Evolutionary conservation across 2,888 invertebrate species (phyloP).

Genomic region (Archips crataeganus): DNA sequence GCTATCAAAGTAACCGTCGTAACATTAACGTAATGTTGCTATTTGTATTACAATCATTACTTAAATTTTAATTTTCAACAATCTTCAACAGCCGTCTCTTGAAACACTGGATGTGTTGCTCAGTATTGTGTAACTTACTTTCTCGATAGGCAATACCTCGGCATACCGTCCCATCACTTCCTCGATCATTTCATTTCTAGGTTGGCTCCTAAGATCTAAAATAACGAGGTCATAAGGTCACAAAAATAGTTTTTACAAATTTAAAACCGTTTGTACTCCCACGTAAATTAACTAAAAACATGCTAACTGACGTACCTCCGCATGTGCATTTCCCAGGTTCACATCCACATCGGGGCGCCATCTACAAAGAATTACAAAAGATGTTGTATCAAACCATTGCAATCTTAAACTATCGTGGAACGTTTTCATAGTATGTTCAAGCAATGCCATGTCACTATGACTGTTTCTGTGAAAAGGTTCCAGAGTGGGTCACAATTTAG

Average conservation of each 20-base stretch:
- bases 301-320: slow-evolving; percentile 36
- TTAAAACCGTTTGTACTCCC: slow-evolving; percentile 63
- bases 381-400: no score
- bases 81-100: slow-evolving; percentile 44
- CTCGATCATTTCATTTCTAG: slow-evolving; percentile 66
- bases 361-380: neutral
- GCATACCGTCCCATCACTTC: slow-evolving; percentile 70
- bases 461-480: no score
- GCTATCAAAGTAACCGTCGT: neutral
- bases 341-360: neutral
- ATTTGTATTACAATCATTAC: neutral
- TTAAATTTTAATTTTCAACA: neutral
- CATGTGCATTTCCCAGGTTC: neutral
- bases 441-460: no score
- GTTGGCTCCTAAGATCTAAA: slow-evolving; percentile 66
- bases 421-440: no score
- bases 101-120: slow-evolving; percentile 49
- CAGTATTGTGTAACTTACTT: slow-evolving; percentile 66
- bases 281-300: slow-evolving; percentile 51
- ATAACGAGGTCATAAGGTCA: slow-evolving; percentile 53
- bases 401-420: no score
- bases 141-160: slow-evolving; percentile 61
- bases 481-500: no score
- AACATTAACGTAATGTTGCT: neutral
- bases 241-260: slow-evolving; percentile 28